Conservation (phyloP, 2,888 invertebrate genomes). For the Callosobruchus maculatus region DNA sequence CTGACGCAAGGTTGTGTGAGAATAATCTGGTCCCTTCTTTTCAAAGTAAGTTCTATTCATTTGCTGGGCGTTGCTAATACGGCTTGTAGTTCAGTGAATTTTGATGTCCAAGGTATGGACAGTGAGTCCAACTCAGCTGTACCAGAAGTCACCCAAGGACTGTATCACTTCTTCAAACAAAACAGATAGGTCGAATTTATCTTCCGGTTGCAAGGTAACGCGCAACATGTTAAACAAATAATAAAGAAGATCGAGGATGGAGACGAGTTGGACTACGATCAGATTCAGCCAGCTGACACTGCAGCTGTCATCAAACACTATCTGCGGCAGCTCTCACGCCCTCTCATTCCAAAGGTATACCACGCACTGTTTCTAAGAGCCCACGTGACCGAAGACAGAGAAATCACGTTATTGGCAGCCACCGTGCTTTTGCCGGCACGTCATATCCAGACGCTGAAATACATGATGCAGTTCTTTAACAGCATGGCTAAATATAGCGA, state of each 20-base stretch:
- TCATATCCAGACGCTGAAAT: conserved; percentile 74
- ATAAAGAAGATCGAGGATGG: background rate
- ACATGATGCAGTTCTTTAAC: conserved; percentile 62
- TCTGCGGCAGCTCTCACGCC: conserved; percentile 77
- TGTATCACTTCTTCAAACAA: background rate
- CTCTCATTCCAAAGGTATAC: conserved; percentile 67
- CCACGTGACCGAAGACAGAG: conserved; percentile 55
- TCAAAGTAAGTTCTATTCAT: too few relatives aligned
- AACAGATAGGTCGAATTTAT: background rate
- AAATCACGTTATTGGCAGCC: conserved; percentile 60
- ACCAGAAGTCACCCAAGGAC: background rate
- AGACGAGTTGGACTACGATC: background rate
- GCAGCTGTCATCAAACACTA: conserved; percentile 82
- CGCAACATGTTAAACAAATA: background rate
- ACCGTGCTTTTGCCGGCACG: conserved; percentile 69
- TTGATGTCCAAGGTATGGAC: too few relatives aligned
- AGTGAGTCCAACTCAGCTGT: background rate
- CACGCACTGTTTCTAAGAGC: conserved; percentile 74
- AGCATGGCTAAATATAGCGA: conserved; percentile 9
- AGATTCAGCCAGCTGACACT: conserved; percentile 59
- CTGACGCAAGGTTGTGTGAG: too few relatives aligned
- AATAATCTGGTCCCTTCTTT: too few relatives aligned
- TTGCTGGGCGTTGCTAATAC: too few relatives aligned
- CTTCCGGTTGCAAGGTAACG: background rate
- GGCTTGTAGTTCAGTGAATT: too few relatives aligned